Evolutionary conservation across 2,888 invertebrate genomes (phyloP).

Genomic region (Nebria salina): DNA sequence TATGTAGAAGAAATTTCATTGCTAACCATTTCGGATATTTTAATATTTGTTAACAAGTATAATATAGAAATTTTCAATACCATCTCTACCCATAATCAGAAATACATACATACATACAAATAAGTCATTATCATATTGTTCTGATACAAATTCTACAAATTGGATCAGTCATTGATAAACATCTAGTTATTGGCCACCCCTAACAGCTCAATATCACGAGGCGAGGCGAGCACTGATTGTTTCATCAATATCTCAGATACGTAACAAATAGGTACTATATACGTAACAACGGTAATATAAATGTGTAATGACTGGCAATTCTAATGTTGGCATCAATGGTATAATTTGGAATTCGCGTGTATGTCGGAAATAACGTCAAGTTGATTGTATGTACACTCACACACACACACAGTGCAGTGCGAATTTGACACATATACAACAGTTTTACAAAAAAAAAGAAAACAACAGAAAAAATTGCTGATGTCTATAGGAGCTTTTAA

Average conservation of each 20-base stretch:
- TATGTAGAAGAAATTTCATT: no score
- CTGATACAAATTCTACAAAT: no score
- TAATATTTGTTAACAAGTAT: no score
- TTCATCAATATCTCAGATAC: conserved; percentile 1
- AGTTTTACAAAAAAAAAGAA: background rate
- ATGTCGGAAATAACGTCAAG: background rate
- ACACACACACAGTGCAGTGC: background rate
- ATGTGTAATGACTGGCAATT: background rate
- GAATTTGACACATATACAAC: background rate
- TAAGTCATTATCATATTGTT: no score
- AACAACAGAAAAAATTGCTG: background rate
- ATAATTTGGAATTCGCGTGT: background rate
- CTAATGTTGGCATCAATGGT: background rate
- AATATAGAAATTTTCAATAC: no score
- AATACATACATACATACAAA: no score
- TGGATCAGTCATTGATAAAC: no score
- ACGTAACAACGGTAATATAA: background rate
- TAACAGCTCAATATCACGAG: background rate
- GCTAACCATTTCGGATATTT: no score
- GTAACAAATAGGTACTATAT: background rate
- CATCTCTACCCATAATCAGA: no score
- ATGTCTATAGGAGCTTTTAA: background rate
- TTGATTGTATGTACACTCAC: background rate
- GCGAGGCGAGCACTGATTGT: background rate
- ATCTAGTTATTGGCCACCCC: no score